phyloP scores from a whole-genome alignment of 2,888 invertebrate species.

The Volucella zonaria region DNA sequence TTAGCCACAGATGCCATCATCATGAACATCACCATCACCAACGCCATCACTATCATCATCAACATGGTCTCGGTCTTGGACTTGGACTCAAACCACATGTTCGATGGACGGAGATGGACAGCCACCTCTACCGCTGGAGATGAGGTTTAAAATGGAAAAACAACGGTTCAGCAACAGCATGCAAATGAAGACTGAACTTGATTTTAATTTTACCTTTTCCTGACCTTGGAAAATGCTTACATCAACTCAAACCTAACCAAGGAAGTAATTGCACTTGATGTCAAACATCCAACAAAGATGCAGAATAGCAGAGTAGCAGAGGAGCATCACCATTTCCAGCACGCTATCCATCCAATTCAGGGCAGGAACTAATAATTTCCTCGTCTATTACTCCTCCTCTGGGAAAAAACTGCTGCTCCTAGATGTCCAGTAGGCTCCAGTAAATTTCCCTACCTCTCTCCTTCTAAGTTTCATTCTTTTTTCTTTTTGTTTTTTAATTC shows the following conservation, averaged over 20 bases:
- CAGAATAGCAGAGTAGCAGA: background rate
- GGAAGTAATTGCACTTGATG: conserved; percentile 73
- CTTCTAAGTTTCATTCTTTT: conserved; percentile 10
- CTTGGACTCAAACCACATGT: conserved; percentile 64
- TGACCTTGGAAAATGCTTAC: conserved; percentile 66
- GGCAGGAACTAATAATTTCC: conserved; percentile 64
- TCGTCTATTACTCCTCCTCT: background rate
- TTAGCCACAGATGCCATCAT: conserved; percentile 64
- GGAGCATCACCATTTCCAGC: conserved; percentile 39
- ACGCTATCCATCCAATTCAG: conserved; percentile 40
- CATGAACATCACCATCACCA: conserved; percentile 48
- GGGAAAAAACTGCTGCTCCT: background rate
- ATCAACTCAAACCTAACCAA: conserved; percentile 58
- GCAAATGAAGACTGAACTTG: conserved; percentile 71
- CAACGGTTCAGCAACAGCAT: conserved; percentile 56
- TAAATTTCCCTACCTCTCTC: conserved; percentile 10
- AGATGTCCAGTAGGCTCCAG: background rate
- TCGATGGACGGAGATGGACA: conserved; percentile 32
- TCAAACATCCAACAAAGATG: conserved; percentile 58
- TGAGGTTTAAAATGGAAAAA: background rate
- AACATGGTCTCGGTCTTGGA: conserved; percentile 59
- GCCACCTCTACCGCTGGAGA: background rate
- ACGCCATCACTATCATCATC: conserved; percentile 53
- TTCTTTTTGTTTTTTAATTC: conserved; percentile 25
- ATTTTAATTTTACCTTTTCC: conserved; percentile 68